Base-by-base conservation (phyloP, 2,113 vertebrate genomes). In the Tyto alba region DNA sequence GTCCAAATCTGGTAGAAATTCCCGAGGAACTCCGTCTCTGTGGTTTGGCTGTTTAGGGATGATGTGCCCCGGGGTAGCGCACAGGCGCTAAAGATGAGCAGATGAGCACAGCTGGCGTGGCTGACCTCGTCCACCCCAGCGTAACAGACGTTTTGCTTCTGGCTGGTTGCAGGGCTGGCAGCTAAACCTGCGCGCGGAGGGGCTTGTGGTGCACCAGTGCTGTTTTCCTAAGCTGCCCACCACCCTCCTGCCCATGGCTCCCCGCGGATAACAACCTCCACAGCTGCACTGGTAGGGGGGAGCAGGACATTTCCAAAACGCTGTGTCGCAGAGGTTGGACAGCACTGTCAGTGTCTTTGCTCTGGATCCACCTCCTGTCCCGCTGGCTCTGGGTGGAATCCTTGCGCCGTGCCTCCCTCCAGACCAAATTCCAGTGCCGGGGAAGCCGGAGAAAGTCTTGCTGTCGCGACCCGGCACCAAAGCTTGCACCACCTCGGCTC, bases 121-220 rank as follows among this genome's bases (percentile, higher is more conserved):
- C 5, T 66, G 66, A 11, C 14, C 53, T 10, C n/a, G 27, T 13
- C 18, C 4, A 47, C 19, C 34, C 52, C 52, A 23, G 53, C 17
- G 7, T 0, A 45, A 13, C 11, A 79, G 30, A 30, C 5, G 1
- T 23, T 47, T 56, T 48, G n/a, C 18, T 59, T 36, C 43, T 34
- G 27, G 38, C 21, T 3, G 9, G 57, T 63, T 50, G 27, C 45
- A 45, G 52, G 32, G 34, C 55, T 43, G 63, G 63, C 6, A 34
- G n/a, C 32, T 74, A 27, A 38, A 9, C 9, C 38, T 40, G 43
- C 20, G 14, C 25, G 13, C 23, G 4, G 6, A 36, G n/a, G 20
- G 4, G 4, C 6, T 2, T 0, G 7, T 3, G 25, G 11, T 9
- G 8, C 5, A 13, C n/a, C 30, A 7, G 0, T 4, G 25, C 13